Evolutionary conservation across 2,113 vertebrate species (phyloP).

Genomic region (Anhinga rufa): DNA sequence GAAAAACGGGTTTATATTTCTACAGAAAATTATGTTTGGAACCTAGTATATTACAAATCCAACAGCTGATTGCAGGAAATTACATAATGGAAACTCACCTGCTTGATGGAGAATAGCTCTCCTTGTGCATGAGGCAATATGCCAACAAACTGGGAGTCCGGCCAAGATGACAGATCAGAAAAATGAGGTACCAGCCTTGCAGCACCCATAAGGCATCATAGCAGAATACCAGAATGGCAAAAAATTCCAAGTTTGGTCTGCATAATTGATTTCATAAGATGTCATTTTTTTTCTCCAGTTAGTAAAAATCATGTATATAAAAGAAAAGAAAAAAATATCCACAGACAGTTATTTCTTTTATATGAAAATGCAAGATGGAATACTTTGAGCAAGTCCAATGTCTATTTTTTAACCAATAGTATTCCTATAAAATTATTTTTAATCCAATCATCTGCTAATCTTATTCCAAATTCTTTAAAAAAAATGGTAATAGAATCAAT

Average conservation of each 20-base stretch:
- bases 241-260: not conserved
- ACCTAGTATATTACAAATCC: not conserved
- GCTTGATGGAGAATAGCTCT: not conserved
- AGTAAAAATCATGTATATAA: not conserved
- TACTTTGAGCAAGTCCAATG: not conserved
- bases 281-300: not conserved
- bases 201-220: not conserved
- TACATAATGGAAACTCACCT: not conserved
- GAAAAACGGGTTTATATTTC: not conserved
- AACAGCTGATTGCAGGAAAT: not conserved
- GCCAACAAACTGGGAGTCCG: not conserved
- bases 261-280: not conserved
- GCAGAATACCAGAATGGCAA: not conserved
- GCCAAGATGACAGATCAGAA: constrained; percentile 10
- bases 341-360: not conserved
- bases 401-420: not conserved
- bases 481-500: not conserved
- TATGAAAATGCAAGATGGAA: not conserved
- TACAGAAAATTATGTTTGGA: not conserved
- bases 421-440: not conserved
- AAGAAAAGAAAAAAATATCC: not conserved
- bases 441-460: not conserved
- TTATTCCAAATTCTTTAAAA: not conserved
- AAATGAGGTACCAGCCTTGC: not conserved
- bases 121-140: not conserved